These are phyloP conservation scores for Myotis brandtii DNA, from an alignment of 2,113 vertebrate genomes.

Conservation along the genomic window DNA sequence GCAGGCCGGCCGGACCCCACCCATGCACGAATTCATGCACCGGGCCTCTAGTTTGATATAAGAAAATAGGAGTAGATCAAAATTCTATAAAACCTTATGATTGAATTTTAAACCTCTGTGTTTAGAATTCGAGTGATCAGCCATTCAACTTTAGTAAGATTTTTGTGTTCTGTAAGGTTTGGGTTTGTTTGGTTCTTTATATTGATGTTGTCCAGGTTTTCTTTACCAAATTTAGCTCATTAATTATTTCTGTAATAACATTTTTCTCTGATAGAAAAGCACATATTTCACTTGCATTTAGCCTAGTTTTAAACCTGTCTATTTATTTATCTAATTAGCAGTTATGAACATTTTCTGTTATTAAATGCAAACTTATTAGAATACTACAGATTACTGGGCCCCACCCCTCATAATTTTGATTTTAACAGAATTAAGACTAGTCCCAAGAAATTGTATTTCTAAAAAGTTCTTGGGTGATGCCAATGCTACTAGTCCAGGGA, in stretches of 20 bases:
- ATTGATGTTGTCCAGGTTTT: not conserved
- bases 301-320: not conserved
- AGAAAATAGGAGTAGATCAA: not conserved
- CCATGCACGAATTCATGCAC: too few relatives aligned
- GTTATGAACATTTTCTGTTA: not conserved
- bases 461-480: not conserved
- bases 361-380: not conserved
- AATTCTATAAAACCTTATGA: not conserved
- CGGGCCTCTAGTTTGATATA: not conserved
- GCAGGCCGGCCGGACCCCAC: too few relatives aligned
- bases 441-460: not conserved
- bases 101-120: conserved; percentile 10
- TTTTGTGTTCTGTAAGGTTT: not conserved
- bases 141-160: not conserved
- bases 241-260: not conserved
- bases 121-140: not conserved
- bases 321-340: not conserved
- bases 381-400: not conserved
- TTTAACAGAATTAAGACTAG: not conserved
- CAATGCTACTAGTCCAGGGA: not conserved
- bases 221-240: not conserved
- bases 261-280: not conserved
- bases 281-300: not conserved
- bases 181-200: conserved; percentile 12
- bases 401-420: not conserved